A percentile compares a stretch with the other conserved stretches of the same genome.
Conservation (phyloP, 2,113 vertebrate genomes). For the Danionella cerebrum region DNA sequence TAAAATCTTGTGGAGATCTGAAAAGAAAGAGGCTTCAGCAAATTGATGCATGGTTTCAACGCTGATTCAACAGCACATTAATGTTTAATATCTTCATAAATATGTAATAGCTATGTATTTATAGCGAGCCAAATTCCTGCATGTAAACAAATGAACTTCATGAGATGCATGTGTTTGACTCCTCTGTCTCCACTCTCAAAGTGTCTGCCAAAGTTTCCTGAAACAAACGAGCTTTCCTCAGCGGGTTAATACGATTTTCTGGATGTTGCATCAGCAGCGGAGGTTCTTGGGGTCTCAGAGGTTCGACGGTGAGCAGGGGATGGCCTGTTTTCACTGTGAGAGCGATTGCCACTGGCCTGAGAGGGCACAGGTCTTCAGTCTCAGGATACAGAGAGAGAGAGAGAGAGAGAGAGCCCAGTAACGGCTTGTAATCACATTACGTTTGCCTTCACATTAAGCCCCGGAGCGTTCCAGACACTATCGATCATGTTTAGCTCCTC, state of each 20-base stretch:
- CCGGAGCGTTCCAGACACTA: background rate
- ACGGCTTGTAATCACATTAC: slow-evolving; percentile 13
- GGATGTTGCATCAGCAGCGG: background rate
- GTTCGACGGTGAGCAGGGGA: background rate
- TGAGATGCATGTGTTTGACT: background rate
- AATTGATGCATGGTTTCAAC: too few relatives aligned
- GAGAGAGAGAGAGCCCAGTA: background rate
- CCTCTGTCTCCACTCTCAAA: background rate
- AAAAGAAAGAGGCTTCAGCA: too few relatives aligned
- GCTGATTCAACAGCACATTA: too few relatives aligned
- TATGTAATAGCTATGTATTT: too few relatives aligned
- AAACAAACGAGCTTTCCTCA: background rate
- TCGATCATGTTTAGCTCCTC: background rate
- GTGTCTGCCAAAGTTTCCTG: background rate
- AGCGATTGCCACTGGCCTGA: background rate
- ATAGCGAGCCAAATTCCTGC: too few relatives aligned
- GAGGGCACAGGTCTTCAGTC: background rate
- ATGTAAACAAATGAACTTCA: background rate
- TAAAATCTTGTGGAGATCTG: too few relatives aligned
- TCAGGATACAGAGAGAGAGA: background rate
- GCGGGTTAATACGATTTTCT: background rate
- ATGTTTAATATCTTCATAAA: too few relatives aligned
- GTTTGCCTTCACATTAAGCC: slow-evolving; percentile 1
- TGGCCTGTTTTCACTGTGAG: background rate
- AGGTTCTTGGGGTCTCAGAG: too few relatives aligned